Evolutionary conservation across 2,797 vertebrate species (phyloP).

Genomic region (Danio choprae): DNA sequence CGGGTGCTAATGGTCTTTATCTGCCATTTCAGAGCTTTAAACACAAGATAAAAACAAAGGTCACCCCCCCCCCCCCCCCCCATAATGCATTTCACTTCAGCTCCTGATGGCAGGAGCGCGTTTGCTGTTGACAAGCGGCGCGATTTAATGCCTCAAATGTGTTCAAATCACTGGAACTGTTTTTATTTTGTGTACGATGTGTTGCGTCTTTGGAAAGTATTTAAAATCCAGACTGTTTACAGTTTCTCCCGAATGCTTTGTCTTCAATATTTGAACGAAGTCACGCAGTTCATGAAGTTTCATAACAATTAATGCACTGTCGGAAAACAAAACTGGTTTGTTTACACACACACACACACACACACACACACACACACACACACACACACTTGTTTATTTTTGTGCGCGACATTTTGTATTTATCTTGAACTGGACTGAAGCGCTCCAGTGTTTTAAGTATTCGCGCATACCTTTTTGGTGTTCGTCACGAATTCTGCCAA

Average conservation of each 20-base stretch:
- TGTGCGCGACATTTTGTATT: neutral
- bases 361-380: no score
- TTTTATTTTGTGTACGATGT: neutral
- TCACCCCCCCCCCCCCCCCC: no score
- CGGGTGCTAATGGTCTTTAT: neutral
- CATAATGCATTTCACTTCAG: conserved; percentile 16
- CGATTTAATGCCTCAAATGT: neutral
- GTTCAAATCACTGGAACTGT: conserved; percentile 54
- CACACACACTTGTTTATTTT: no score
- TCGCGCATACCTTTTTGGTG: neutral
- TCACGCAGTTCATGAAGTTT: neutral
- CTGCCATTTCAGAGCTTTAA: conserved; percentile 48
- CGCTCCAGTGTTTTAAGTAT: conserved; percentile 34
- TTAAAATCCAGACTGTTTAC: conserved; percentile 48
- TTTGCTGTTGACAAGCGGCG: conserved; percentile 32
- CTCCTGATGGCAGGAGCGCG: neutral
- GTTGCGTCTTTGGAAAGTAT: conserved; percentile 10
- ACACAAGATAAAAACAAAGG: conserved; percentile 31
- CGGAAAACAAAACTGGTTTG: conserved; percentile 1
- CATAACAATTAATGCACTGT: neutral
- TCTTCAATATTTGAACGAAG: no score
- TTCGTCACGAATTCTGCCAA: conserved; percentile 30
- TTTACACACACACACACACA: no score
- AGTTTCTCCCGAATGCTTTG: conserved; percentile 29
- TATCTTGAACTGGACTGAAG: conserved; percentile 2